Conservation (phyloP, 2,888 invertebrate genomes). For the Xylota sylvarum region DNA sequence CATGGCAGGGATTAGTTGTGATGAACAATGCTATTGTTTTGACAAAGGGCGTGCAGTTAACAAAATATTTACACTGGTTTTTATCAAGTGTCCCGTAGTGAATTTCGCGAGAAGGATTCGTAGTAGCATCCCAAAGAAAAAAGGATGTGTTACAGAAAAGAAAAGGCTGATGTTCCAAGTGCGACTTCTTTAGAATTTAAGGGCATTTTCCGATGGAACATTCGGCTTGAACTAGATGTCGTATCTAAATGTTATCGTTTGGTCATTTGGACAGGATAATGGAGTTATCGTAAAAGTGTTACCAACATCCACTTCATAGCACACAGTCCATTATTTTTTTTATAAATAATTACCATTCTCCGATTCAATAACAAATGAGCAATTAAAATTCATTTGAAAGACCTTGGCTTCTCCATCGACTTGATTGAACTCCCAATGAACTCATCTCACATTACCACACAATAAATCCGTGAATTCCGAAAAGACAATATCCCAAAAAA, state of each 20-base stretch:
- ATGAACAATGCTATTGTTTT: slow-evolving; percentile 52
- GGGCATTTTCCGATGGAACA: too few relatives aligned
- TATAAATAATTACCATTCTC: too few relatives aligned
- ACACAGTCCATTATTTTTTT: too few relatives aligned
- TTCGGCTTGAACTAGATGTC: too few relatives aligned
- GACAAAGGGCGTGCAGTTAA: slow-evolving; percentile 32
- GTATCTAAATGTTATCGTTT: too few relatives aligned
- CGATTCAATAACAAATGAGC: neutral
- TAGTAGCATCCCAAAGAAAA: too few relatives aligned
- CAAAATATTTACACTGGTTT: slow-evolving; percentile 39
- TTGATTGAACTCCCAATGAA: slow-evolving; percentile 13
- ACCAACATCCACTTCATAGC: too few relatives aligned
- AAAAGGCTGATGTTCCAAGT: too few relatives aligned
- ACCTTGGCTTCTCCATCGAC: neutral
- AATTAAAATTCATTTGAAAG: neutral
- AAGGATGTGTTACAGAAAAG: too few relatives aligned
- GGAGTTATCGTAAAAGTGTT: too few relatives aligned
- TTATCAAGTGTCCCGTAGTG: neutral
- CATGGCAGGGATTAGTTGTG: neutral
- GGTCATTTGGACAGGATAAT: too few relatives aligned
- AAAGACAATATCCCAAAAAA: slow-evolving; percentile 21
- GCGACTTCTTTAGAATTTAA: too few relatives aligned
- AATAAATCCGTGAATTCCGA: slow-evolving; percentile 58
- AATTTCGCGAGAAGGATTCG: slow-evolving; percentile 29
- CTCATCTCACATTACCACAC: slow-evolving; percentile 58